Evolutionary conservation across 2,888 invertebrate species (phyloP).

Genomic region (Aethes cnicana): DNA sequence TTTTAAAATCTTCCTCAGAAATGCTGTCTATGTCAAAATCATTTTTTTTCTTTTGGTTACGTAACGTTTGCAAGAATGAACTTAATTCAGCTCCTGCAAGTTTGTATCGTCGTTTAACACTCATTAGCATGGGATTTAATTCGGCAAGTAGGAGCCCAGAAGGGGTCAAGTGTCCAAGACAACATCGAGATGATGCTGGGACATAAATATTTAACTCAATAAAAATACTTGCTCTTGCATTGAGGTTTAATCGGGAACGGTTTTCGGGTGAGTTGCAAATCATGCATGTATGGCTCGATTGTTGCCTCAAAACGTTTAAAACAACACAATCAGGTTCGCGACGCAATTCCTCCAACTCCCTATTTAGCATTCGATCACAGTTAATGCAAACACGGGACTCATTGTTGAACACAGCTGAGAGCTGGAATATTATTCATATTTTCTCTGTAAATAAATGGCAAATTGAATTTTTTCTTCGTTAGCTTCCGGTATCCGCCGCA

Average conservation of each 20-base stretch:
- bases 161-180: slow-evolving; percentile 1
- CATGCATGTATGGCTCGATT: slow-evolving; percentile 2
- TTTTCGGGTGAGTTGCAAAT: slow-evolving; percentile 5
- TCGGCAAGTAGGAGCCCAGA: slow-evolving; percentile 1
- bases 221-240: slow-evolving; percentile 2
- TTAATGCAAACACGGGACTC: slow-evolving; percentile 8
- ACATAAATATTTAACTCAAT: slow-evolving; percentile 4
- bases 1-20: too few species aligned
- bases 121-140: not conserved
- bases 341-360: slow-evolving; percentile 5
- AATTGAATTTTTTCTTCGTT: not conserved
- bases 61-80: slow-evolving; percentile 4
- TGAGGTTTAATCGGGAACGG: not conserved
- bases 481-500: slow-evolving; percentile 6
- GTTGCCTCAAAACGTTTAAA: slow-evolving; percentile 9
- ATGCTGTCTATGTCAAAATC: too few species aligned
- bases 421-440: slow-evolving; percentile 6
- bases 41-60: too few species aligned
- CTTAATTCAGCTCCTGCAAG: not conserved
- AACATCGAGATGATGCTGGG: slow-evolving; percentile 6
- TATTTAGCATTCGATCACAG: slow-evolving; percentile 6
- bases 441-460: slow-evolving; percentile 4
- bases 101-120: slow-evolving; percentile 1
- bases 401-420: not conserved
- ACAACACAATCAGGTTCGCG: slow-evolving; percentile 8